phyloP scores from a whole-genome alignment of 2,113 vertebrate species.

The Recurvirostra avosetta region DNA sequence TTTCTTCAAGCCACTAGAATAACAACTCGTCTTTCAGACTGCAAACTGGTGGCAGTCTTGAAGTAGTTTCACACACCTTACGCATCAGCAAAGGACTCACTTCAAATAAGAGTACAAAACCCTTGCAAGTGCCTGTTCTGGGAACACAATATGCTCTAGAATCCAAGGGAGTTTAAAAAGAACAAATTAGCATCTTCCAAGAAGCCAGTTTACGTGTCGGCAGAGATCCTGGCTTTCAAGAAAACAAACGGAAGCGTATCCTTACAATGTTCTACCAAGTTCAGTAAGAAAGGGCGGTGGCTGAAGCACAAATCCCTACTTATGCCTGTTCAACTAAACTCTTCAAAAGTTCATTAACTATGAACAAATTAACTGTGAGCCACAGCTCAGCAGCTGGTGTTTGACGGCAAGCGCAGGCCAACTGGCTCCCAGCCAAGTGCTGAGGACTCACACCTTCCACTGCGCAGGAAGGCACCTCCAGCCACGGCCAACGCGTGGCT shows the following conservation, averaged over 20 bases:
- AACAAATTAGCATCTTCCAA: not conserved
- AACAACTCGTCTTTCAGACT: not conserved
- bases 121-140: not conserved
- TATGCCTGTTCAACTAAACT: not conserved
- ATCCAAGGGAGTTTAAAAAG: not conserved
- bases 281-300: not conserved
- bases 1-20: not conserved
- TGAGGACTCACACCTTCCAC: too few relatives aligned
- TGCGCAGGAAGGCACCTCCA: too few relatives aligned
- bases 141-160: not conserved
- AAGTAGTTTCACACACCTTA: not conserved
- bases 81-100: not conserved
- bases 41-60: not conserved
- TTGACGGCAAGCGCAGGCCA: rapidly evolving
- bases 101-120: not conserved
- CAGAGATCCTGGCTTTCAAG: not conserved
- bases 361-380: not conserved
- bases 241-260: not conserved
- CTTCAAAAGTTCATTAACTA: not conserved
- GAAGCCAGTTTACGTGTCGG: not conserved
- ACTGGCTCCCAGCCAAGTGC: not conserved
- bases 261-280: not conserved
- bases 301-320: not conserved
- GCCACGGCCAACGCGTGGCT: too few relatives aligned
- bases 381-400: not conserved